Percentiles rank a stretch among this genome's conserved stretches.
These are phyloP conservation scores for Cryptophagus acutangulus DNA, from an alignment of 2,888 invertebrate genomes.

Conservation along the genomic window DNA sequence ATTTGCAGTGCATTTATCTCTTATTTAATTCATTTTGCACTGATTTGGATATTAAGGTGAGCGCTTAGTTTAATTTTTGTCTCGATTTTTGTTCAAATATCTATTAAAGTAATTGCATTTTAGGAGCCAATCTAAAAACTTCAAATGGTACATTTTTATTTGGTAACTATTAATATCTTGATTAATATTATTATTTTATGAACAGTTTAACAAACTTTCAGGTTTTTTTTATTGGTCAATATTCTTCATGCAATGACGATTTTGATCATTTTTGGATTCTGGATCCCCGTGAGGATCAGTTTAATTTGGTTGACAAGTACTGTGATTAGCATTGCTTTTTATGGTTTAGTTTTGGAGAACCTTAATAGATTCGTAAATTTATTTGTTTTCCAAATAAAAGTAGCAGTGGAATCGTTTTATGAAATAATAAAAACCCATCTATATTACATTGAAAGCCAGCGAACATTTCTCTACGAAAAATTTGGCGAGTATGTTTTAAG, in stretches of 20 bases:
- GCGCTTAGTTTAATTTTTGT: too few relatives aligned
- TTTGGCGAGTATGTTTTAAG: constrained; percentile 27
- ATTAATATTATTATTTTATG: too few relatives aligned
- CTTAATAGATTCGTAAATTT: constrained; percentile 14
- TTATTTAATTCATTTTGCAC: constrained; percentile 25
- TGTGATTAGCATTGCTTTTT: constrained; percentile 21
- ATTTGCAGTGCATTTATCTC: constrained; percentile 19
- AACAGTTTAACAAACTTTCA: too few relatives aligned
- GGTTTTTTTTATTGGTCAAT: too few relatives aligned
- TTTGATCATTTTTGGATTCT: constrained; percentile 29
- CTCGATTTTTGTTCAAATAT: too few relatives aligned
- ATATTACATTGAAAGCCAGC: constrained; percentile 25
- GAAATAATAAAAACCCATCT: constrained; percentile 5
- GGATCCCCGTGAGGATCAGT: constrained; percentile 28
- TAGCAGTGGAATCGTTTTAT: neutral
- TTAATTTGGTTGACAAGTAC: constrained; percentile 29
- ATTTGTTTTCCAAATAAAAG: neutral
- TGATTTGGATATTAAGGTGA: constrained; percentile 27
- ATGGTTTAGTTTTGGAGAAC: constrained; percentile 28
- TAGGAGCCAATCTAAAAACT: too few relatives aligned
- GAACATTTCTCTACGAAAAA: constrained; percentile 22
- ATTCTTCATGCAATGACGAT: too few relatives aligned
- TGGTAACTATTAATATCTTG: too few relatives aligned
- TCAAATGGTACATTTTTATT: too few relatives aligned
- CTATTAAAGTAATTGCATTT: too few relatives aligned